phyloP scores from a whole-genome alignment of 2,113 vertebrate species.

The Sorex fumeus region DNA sequence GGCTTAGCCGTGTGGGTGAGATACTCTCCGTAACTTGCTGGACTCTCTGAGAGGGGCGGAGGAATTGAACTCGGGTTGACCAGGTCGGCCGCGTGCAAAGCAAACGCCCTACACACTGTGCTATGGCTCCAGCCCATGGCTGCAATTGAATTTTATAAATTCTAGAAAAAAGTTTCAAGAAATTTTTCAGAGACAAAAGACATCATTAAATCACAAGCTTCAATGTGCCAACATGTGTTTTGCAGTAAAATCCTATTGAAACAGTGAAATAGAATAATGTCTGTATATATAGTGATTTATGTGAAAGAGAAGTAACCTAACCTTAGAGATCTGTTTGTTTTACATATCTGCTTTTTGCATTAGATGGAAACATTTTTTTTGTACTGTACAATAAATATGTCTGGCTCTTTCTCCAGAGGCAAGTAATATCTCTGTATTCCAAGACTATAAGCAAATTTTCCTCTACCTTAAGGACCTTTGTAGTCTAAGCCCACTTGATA shows the following conservation, averaged over 20 bases:
- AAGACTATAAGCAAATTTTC: not conserved
- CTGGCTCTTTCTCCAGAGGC: not conserved
- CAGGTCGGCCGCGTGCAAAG: too few relatives aligned
- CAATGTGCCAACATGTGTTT: not conserved
- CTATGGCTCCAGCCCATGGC: too few relatives aligned
- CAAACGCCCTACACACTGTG: too few relatives aligned
- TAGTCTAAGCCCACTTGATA: not conserved
- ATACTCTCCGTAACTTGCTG: too few relatives aligned
- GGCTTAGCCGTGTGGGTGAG: too few relatives aligned
- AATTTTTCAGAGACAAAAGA: not conserved
- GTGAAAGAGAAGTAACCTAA: not conserved
- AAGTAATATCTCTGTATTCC: not conserved
- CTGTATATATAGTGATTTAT: not conserved
- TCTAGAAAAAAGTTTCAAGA: too few relatives aligned
- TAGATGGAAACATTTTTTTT: not conserved
- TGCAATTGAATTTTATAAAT: too few relatives aligned
- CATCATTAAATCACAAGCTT: not conserved
- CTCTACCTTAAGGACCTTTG: not conserved
- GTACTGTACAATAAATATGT: not conserved
- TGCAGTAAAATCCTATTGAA: not conserved
- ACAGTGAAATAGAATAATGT: not conserved
- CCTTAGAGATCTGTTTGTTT: not conserved
- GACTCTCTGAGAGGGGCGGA: too few relatives aligned
- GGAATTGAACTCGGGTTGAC: too few relatives aligned
- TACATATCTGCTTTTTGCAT: not conserved